These are phyloP conservation scores for Zosterops hypoxanthus DNA, from an alignment of 2,113 vertebrate species.

Conservation along the genomic window DNA sequence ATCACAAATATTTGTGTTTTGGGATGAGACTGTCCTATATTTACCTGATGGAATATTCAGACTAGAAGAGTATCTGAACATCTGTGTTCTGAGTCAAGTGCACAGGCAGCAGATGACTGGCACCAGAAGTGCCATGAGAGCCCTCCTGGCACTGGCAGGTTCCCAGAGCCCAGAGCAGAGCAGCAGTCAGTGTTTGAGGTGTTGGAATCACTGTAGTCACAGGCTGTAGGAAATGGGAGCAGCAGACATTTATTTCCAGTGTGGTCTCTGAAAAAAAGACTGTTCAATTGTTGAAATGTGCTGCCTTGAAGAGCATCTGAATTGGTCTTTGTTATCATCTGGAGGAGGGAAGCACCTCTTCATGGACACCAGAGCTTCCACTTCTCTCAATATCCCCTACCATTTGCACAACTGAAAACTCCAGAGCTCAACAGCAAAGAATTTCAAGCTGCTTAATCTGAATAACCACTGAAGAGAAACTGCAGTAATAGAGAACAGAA, in stretches of 20 bases:
- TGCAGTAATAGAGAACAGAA: slow-evolving; percentile 10
- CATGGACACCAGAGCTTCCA: neutral
- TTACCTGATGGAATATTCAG: neutral
- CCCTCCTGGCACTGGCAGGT: neutral
- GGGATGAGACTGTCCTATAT: neutral
- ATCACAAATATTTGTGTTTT: neutral
- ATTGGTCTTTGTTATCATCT: neutral
- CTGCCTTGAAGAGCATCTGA: neutral
- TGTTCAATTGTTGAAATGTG: neutral
- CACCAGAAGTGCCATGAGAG: neutral
- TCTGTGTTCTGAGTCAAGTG: neutral
- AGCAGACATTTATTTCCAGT: neutral
- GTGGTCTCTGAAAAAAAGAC: neutral
- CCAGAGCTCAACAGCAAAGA: neutral
- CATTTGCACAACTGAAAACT: neutral
- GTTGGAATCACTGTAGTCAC: neutral
- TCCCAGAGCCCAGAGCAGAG: neutral
- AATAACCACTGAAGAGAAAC: slow-evolving; percentile 18
- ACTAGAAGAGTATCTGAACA: neutral
- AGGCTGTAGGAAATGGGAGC: neutral
- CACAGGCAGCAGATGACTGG: neutral
- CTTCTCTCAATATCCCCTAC: neutral
- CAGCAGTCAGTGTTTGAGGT: neutral
- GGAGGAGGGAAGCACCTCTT: neutral
- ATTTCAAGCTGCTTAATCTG: slow-evolving; percentile 7